These are phyloP conservation scores for Agriopis marginaria DNA, from an alignment of 2,888 invertebrate species.

Conservation along the genomic window DNA sequence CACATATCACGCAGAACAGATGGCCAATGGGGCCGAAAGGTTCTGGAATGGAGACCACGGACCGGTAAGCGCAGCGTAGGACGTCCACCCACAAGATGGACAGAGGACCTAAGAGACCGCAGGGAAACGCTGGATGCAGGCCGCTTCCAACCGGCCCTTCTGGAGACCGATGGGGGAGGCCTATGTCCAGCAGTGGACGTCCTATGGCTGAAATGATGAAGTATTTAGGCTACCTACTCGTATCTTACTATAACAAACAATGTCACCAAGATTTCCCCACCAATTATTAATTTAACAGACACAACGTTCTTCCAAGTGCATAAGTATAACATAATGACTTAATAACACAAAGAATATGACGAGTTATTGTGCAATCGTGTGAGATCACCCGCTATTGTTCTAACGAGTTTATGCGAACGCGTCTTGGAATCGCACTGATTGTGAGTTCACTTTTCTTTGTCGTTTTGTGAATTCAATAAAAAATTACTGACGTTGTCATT, in stretches of 20 bases:
- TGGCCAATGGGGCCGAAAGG: too few species aligned
- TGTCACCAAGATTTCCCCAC: constrained; percentile 22
- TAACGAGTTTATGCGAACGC: constrained; percentile 12
- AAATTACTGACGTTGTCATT: not conserved
- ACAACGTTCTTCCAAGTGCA: constrained; percentile 15
- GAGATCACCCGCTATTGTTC: constrained; percentile 34
- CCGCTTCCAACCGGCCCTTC: too few species aligned
- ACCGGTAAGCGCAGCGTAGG: too few species aligned
- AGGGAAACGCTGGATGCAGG: too few species aligned
- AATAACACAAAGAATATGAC: constrained; percentile 33
- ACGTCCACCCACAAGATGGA: too few species aligned
- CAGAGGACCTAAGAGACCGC: too few species aligned
- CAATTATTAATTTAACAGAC: constrained; percentile 8
- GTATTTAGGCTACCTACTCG: not conserved
- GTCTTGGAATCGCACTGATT: constrained; percentile 12
- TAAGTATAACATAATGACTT: constrained; percentile 25
- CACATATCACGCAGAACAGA: too few species aligned
- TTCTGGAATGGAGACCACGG: too few species aligned
- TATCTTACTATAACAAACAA: not conserved
- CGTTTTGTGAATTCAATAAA: not conserved
- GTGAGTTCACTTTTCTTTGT: constrained; percentile 22
- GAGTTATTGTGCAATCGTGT: constrained; percentile 29
- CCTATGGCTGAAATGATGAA: too few species aligned
- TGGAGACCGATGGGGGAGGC: too few species aligned
- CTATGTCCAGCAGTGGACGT: too few species aligned